Evolutionary conservation across 2,797 vertebrate species (phyloP).

Genomic region (Netta rufina): DNA sequence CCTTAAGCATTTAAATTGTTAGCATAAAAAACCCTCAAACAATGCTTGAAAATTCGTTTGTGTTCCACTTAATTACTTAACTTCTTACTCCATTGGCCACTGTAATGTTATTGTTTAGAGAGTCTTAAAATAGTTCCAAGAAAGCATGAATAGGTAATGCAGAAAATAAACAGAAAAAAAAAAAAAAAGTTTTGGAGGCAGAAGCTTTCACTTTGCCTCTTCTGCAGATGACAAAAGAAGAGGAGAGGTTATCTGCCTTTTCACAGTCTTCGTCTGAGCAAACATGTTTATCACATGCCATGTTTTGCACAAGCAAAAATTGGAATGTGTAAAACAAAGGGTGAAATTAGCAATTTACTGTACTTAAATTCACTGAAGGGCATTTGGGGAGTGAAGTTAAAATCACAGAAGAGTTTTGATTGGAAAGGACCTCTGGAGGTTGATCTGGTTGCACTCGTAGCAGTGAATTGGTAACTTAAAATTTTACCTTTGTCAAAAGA

Average conservation of each 20-base stretch:
- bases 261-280: neutral
- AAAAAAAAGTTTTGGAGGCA: neutral
- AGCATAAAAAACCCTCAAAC: neutral
- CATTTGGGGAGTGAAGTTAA: neutral
- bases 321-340: neutral
- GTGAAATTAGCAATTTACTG: neutral
- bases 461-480: neutral
- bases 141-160: neutral
- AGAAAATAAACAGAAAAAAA: neutral
- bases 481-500: neutral
- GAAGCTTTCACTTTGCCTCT: neutral
- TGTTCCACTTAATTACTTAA: conserved; percentile 37
- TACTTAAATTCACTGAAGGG: neutral
- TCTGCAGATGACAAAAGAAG: neutral
- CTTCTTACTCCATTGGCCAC: neutral
- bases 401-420: neutral
- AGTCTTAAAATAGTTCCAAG: neutral
- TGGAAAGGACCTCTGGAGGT: neutral
- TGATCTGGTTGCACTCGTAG: accelerated
- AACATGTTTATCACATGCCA: neutral
- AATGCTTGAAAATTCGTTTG: conserved; percentile 44
- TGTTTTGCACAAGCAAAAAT: neutral
- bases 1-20: conserved; percentile 11
- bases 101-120: neutral
- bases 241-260: neutral